A percentile compares a stretch with the other conserved stretches of the same genome.
phyloP scores from a whole-genome alignment of 2,888 invertebrate species.

The Aleiodes testaceus region DNA sequence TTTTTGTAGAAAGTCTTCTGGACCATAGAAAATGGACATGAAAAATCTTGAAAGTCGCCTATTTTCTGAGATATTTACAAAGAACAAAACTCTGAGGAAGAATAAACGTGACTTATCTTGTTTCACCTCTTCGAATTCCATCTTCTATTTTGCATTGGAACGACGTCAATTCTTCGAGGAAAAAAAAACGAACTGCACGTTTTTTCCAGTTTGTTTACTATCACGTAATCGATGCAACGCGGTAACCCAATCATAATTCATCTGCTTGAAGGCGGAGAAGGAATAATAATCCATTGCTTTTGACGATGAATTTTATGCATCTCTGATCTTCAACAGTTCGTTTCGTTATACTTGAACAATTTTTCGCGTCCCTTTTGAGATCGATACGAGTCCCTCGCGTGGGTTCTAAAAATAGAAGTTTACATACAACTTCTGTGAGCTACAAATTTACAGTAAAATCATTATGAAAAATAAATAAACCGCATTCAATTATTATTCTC shows the following conservation, averaged over 20 bases:
- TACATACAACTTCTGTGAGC: not conserved
- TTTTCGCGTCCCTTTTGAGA: conserved; percentile 2
- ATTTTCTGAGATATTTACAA: no score
- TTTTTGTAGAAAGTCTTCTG: no score
- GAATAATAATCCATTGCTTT: not conserved
- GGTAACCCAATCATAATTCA: not conserved
- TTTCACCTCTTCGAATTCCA: not conserved
- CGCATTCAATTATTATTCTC: no score
- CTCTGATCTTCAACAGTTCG: not conserved
- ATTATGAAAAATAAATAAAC: no score
- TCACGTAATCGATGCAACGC: conserved; percentile 8
- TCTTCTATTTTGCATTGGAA: not conserved
- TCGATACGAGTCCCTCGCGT: conserved; percentile 7
- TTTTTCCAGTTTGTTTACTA: conserved; percentile 21
- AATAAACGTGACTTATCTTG: no score
- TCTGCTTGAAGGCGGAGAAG: not conserved
- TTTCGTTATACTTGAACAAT: not conserved
- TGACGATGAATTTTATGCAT: not conserved
- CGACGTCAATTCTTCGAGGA: conserved; percentile 2
- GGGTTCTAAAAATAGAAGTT: conserved; percentile 5
- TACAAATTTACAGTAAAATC: no score
- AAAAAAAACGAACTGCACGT: not conserved
- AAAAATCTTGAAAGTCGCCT: no score
- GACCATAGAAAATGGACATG: no score
- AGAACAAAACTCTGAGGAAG: no score